A percentile compares a stretch with the other conserved stretches of the same genome.
phyloP scores from a whole-genome alignment of 2,888 invertebrate genomes.

The Adelphocoris suturalis region DNA sequence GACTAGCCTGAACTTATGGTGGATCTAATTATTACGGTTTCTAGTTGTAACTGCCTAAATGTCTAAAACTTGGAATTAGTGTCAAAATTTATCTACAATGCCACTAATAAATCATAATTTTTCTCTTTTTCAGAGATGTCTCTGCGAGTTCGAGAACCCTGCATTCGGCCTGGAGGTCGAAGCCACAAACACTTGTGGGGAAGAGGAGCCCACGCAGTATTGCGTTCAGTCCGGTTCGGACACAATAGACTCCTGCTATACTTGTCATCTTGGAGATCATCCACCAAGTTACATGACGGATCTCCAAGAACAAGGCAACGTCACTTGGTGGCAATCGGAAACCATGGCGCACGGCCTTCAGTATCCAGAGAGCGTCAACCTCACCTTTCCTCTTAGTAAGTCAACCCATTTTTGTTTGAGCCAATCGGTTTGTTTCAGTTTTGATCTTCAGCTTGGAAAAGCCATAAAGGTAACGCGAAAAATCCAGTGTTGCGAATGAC shows the following conservation, averaged over 20 bases:
- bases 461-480: too few species aligned
- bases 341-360: slow-evolving; percentile 97
- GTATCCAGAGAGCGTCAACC: slow-evolving; percentile 94
- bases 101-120: too few species aligned
- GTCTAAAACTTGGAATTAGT: too few species aligned
- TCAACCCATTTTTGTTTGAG: slow-evolving; percentile 48
- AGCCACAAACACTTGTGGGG: slow-evolving; percentile 97
- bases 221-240: slow-evolving; percentile 94
- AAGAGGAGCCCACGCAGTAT: slow-evolving; percentile 87
- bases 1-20: too few species aligned
- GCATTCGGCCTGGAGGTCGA: slow-evolving; percentile 94
- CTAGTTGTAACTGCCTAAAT: too few species aligned
- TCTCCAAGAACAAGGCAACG: slow-evolving; percentile 91
- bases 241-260: slow-evolving; percentile 79
- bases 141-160: slow-evolving; percentile 97
- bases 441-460: too few species aligned
- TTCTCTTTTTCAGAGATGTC: slow-evolving; percentile 87
- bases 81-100: too few species aligned
- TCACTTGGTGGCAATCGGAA: slow-evolving; percentile 98
- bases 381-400: slow-evolving; percentile 92
- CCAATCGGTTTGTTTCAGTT: too few species aligned
- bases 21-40: too few species aligned
- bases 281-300: slow-evolving; percentile 91
- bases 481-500: too few species aligned
- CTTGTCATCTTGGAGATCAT: slow-evolving; percentile 81